Evolutionary conservation across 2,888 invertebrate species (phyloP).

Genomic region (Drosophila tripunctata): DNA sequence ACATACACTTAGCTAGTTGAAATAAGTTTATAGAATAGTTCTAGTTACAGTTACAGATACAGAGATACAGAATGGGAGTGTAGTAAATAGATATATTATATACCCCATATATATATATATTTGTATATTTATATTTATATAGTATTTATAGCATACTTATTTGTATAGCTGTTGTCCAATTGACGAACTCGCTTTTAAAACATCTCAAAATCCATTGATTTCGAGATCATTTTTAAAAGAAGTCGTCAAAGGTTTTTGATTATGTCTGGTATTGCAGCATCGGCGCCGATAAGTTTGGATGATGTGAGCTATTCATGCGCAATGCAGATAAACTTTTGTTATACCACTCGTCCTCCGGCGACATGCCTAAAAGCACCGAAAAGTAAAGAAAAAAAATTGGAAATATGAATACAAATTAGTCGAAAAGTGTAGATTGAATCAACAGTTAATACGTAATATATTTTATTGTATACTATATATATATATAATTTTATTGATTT

Average conservation of each 20-base stretch:
- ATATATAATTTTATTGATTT: conserved; percentile 49
- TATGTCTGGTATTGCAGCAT: conserved; percentile 99
- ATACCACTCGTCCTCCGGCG: conserved; percentile 98
- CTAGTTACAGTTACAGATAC: conserved; percentile 48
- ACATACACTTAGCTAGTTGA: conserved; percentile 30
- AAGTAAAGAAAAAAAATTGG: neutral
- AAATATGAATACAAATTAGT: conserved; percentile 9
- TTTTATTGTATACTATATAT: too few species aligned
- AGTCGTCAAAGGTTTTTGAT: conserved; percentile 86
- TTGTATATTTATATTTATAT: conserved; percentile 8
- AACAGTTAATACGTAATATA: conserved; percentile 12
- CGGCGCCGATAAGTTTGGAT: conserved; percentile 97
- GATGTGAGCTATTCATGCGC: conserved; percentile 98
- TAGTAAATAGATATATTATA: conserved; percentile 26
- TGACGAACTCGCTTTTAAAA: conserved; percentile 68
- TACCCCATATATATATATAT: conserved; percentile 7
- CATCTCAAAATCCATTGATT: conserved; percentile 48
- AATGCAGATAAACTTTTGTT: conserved; percentile 98
- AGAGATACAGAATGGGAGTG: conserved; percentile 16
- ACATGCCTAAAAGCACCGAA: conserved; percentile 95
- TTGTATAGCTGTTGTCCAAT: conserved; percentile 42
- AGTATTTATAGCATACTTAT: conserved; percentile 10
- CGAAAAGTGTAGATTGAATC: conserved; percentile 32
- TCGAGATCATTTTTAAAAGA: conserved; percentile 82
- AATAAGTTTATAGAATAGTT: conserved; percentile 40